Evolutionary conservation across 2,113 vertebrate species (phyloP), one percentile per base, ranked within the genome.

Genomic region (Strix aluco): DNA sequence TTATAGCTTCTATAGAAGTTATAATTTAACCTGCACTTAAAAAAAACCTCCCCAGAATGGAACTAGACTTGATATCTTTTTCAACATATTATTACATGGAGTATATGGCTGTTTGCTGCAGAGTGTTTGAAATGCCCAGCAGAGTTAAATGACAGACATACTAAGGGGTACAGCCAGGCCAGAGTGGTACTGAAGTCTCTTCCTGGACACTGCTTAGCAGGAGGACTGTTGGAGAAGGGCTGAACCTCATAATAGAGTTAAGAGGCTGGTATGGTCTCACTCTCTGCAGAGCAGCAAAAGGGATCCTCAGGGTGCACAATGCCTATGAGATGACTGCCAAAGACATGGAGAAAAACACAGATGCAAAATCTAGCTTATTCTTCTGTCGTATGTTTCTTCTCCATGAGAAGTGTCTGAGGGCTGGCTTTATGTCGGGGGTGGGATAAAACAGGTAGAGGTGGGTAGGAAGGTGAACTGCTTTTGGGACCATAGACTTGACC

Each of bases 11-110:
- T 72, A 58, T 15, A 42, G 61, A 84, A 92, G 55, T 71, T 93
- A 78, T 67, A 92, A 85, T 95, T 81, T 96, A 93, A 95, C 86
- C 36, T 92, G 44, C 42, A 82, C 25, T 65, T 71, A 42, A 22
- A 27, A 46, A 63, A 58, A 46, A 42, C 1, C 47, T 92, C 14
- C 36, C 29, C n/a, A 42, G 59, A 51, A 25, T 78, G 46, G 47
- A 81, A 36, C 54, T 77, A 69, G 32, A 67, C 57, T 80, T 72
- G 27, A 30, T 81, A 40, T 34, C 52, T 82, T 80, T 74, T 69
- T 58, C 51, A 55, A 57, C 9, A 6, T 75, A 21, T 54, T 83
- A 80, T 80, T 94, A 77, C 47, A 61, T 66, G 49, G 21, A 84
- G 46, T 30, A 16, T 57, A 17, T 49, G 40, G 25, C 23, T 82